Conservation (phyloP, 2,113 vertebrate species). For the Panthera uncia region DNA sequence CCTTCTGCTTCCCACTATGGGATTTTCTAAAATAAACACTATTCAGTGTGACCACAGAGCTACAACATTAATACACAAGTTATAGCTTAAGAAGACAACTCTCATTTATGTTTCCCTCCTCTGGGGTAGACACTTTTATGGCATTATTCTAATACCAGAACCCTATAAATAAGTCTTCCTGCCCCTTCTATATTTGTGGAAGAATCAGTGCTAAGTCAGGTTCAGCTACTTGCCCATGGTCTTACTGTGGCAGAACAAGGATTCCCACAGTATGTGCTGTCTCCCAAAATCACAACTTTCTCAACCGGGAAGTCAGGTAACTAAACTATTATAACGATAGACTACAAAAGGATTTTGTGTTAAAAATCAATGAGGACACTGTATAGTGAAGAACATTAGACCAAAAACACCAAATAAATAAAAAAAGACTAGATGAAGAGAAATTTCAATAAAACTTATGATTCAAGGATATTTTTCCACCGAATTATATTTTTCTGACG, state of each 20-base stretch:
- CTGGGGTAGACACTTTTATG: neutral
- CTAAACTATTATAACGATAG: neutral
- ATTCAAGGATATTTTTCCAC: neutral
- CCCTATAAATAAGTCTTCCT: neutral
- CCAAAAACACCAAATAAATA: neutral
- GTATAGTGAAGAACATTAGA: neutral
- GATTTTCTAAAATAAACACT: neutral
- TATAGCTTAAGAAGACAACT: neutral
- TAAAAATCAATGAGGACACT: slow-evolving; percentile 21
- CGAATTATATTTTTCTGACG: neutral
- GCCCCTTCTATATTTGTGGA: neutral
- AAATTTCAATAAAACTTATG: neutral
- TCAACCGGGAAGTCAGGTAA: neutral
- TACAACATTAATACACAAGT: neutral
- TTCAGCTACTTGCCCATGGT: neutral
- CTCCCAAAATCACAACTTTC: neutral
- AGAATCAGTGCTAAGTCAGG: neutral
- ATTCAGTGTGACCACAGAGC: neutral
- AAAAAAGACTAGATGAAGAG: neutral
- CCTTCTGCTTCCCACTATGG: neutral
- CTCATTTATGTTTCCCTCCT: neutral
- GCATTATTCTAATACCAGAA: neutral
- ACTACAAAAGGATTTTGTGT: slow-evolving; percentile 7
- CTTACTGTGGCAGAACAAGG: neutral
- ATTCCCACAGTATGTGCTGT: neutral